Percentiles rank a stretch among this genome's conserved stretches.
Conservation (phyloP, 1,140 invertebrate genomes). For the Ptiloglossa arizonensis region DNA sequence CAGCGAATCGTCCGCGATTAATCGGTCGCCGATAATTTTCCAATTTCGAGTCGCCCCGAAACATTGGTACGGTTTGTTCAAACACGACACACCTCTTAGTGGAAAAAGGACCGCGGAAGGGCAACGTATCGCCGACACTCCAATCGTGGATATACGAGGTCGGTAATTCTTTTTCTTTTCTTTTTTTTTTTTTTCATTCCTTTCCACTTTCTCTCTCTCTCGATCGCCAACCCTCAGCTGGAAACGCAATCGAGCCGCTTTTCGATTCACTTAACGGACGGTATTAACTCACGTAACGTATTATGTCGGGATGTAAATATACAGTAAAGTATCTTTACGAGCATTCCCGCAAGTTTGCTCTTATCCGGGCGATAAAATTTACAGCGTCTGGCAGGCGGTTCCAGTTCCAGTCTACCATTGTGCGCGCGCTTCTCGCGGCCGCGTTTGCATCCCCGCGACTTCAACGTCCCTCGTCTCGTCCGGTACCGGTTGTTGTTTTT, state of each 20-base stretch:
- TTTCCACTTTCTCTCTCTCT: no score
- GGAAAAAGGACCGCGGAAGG: background rate
- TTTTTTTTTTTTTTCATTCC: no score
- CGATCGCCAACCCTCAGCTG: background rate
- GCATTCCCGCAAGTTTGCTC: constrained; percentile 71
- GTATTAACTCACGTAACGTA: constrained; percentile 69
- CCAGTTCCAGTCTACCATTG: constrained; percentile 2
- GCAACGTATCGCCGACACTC: constrained; percentile 14
- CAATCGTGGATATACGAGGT: constrained; percentile 35
- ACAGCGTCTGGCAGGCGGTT: constrained; percentile 68
- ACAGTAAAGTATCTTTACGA: constrained; percentile 75
- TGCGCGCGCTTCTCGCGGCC: background rate
- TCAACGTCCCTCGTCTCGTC: constrained; percentile 46
- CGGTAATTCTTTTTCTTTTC: constrained; percentile 27
- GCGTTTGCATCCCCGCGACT: constrained; percentile 45
- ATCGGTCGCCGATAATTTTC: constrained; percentile 39
- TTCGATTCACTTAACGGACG: constrained; percentile 71
- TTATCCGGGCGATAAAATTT: constrained; percentile 76
- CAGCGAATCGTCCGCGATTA: constrained; percentile 29
- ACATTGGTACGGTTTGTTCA: no score
- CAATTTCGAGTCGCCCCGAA: constrained; percentile 25
- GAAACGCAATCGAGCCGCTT: constrained; percentile 51
- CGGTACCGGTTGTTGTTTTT: constrained; percentile 26
- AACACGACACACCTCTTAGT: background rate
- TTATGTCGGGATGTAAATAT: constrained; percentile 73